Evolutionary conservation across 2,797 vertebrate genomes (phyloP), one percentile per base, ranked within the genome.

Genomic region (Heliangelus exortis): DNA sequence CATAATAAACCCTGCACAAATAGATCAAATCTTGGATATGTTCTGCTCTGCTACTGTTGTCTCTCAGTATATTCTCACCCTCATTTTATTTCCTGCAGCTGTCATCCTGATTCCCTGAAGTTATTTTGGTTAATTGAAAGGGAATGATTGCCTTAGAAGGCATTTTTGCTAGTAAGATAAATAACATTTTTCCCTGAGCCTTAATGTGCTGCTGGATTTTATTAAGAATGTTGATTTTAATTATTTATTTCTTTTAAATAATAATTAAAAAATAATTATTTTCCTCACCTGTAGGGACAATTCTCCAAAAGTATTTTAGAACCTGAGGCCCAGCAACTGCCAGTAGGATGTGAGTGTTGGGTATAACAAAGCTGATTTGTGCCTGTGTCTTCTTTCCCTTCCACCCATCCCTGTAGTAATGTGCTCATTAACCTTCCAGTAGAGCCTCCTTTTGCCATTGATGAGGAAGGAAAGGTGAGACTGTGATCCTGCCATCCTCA

Each of bases 121-220:
- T 87, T 5, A 84, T 91, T 93, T 62, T 69, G 31, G 54, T 59
- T 92, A 93, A 95, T 81, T 96, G 76, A 90, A 95, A 91, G 84
- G 50, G 76, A 94, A 91, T 78, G 21, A 95, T 73, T 96, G 62
- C 39, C 58, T 91, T 63, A 69, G 76, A 84, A 90, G 48, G 34
- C 33, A 67, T 53, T 92, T 81, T 87, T 89, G 39, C 36, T 53
- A 36, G 28, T 1, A 21, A 89, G 71, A 68, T 80, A 91, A 93
- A 90, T 91, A 85, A 91, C 59, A 33, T 20, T 89, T 88, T 50
- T 63, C 39, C 53, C 15, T 87, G 58, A 65, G 74, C 53, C 25
- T 57, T 83, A 55, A 57, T 43, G 57, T 55, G 61, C 15, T 4
- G 2, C 26, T 84, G 45, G 55, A 71, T 80, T 91, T 71, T 79